Evolutionary conservation across 2,888 invertebrate species (phyloP).

Genomic region (Adineta ricciae): DNA sequence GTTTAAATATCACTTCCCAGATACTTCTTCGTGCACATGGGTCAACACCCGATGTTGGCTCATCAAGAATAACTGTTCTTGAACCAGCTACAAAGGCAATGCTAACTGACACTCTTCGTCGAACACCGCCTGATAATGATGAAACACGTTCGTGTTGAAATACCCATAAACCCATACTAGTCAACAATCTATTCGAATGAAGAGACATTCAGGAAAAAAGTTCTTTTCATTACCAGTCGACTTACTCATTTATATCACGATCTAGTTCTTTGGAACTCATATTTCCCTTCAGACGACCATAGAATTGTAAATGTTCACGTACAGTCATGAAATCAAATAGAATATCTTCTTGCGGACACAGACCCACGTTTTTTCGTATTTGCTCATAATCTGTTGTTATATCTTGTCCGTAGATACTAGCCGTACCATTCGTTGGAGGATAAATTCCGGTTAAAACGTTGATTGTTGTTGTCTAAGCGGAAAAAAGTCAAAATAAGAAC

Average conservation of each 20-base stretch:
- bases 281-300: slow-evolving; percentile 45
- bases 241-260: slow-evolving; percentile 32
- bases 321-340: slow-evolving; percentile 50
- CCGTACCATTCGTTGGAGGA: slow-evolving; percentile 39
- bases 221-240: background rate
- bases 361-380: slow-evolving; percentile 43
- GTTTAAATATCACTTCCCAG: slow-evolving; percentile 49
- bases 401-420: slow-evolving; percentile 39
- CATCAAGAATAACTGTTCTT: slow-evolving; percentile 49
- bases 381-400: slow-evolving; percentile 36
- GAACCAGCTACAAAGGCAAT: slow-evolving; percentile 51
- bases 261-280: slow-evolving; percentile 30
- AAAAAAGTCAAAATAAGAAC: slow-evolving; percentile 26
- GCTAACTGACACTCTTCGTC: slow-evolving; percentile 50
- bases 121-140: slow-evolving; percentile 49
- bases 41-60: slow-evolving; percentile 50
- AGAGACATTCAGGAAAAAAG: background rate
- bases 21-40: slow-evolving; percentile 49
- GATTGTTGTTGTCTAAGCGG: slow-evolving; percentile 36
- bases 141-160: slow-evolving; percentile 41
- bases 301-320: slow-evolving; percentile 49
- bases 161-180: slow-evolving; percentile 43
- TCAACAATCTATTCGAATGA: slow-evolving; percentile 40
- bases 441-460: slow-evolving; percentile 45
- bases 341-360: slow-evolving; percentile 51